A percentile compares a stretch with the other conserved stretches of the same genome.
Evolutionary conservation across 2,888 invertebrate genomes (phyloP).

Genomic region (Xiphydria camelus): DNA sequence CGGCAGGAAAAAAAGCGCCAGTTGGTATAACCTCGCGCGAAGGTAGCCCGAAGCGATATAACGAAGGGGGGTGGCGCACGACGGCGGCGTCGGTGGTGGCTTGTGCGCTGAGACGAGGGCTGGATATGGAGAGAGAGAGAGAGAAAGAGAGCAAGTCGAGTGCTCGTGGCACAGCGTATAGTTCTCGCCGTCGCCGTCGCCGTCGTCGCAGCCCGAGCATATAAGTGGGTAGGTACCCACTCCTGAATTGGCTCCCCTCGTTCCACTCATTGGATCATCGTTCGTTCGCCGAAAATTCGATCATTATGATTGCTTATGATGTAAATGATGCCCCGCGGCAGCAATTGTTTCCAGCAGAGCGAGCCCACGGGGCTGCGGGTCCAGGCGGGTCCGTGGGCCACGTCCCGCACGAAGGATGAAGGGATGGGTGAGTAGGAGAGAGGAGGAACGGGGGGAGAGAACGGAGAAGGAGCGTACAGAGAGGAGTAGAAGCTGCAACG

Average conservation of each 20-base stretch:
- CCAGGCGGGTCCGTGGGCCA: too few species aligned
- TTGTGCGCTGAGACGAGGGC: slow-evolving; percentile 15
- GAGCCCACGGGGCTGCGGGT: slow-evolving; percentile 36
- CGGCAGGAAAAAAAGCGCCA: slow-evolving; percentile 29
- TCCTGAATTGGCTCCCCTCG: slow-evolving; percentile 55
- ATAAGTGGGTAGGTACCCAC: slow-evolving; percentile 57
- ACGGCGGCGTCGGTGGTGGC: slow-evolving; percentile 37
- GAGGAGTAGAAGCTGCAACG: too few species aligned
- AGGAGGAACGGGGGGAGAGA: too few species aligned
- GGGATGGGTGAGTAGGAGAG: too few species aligned
- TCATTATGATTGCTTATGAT: slow-evolving; percentile 62
- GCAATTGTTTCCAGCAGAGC: slow-evolving; percentile 55
- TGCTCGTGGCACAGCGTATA: too few species aligned
- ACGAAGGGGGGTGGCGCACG: slow-evolving; percentile 26
- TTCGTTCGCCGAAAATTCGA: slow-evolving; percentile 57
- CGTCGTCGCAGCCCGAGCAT: slow-evolving; percentile 36
- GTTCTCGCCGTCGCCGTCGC: too few species aligned
- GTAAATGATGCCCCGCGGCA: slow-evolving; percentile 64
- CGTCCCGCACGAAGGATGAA: too few species aligned
- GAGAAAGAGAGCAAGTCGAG: slow-evolving; percentile 23
- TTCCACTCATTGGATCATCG: slow-evolving; percentile 58
- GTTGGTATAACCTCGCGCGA: slow-evolving; percentile 46
- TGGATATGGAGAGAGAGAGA: slow-evolving; percentile 13
- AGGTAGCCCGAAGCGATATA: slow-evolving; percentile 49
- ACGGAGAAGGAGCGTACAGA: too few species aligned